Evolutionary conservation across 2,113 vertebrate species (phyloP).

Genomic region (Catharus fuscescens): DNA sequence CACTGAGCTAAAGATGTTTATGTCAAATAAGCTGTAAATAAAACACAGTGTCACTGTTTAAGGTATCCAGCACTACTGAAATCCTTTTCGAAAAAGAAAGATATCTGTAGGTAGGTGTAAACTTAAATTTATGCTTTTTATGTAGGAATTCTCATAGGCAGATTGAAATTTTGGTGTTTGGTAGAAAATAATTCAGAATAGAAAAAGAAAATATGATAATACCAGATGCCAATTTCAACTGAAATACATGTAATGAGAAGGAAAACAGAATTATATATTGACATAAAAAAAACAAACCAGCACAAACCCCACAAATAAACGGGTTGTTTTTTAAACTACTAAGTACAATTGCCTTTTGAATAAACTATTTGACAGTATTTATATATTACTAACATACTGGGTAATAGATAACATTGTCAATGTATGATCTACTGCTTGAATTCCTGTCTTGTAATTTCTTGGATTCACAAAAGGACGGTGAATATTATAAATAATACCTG

Average conservation of each 20-base stretch:
- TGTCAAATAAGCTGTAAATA: background rate
- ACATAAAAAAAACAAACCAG: background rate
- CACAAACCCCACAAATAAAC: background rate
- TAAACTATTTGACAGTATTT: background rate
- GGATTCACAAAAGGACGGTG: fast-evolving
- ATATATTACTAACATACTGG: background rate
- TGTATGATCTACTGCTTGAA: background rate
- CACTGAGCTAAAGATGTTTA: background rate
- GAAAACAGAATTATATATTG: background rate
- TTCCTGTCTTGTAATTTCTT: background rate
- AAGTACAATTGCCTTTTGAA: background rate
- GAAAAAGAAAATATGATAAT: background rate
- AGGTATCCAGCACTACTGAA: background rate
- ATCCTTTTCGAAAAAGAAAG: background rate
- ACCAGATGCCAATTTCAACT: background rate
- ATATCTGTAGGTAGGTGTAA: background rate
- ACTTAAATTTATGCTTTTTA: background rate
- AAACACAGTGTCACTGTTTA: background rate
- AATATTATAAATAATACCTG: background rate
- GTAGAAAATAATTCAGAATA: background rate
- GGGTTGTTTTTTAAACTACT: background rate
- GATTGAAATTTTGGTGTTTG: background rate
- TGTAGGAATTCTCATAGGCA: background rate
- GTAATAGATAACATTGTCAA: background rate
- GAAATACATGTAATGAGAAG: background rate